Percentiles rank a stretch among this genome's conserved stretches.
phyloP scores from a whole-genome alignment of 2,888 invertebrate genomes.

The Pseudanteris insignis region DNA sequence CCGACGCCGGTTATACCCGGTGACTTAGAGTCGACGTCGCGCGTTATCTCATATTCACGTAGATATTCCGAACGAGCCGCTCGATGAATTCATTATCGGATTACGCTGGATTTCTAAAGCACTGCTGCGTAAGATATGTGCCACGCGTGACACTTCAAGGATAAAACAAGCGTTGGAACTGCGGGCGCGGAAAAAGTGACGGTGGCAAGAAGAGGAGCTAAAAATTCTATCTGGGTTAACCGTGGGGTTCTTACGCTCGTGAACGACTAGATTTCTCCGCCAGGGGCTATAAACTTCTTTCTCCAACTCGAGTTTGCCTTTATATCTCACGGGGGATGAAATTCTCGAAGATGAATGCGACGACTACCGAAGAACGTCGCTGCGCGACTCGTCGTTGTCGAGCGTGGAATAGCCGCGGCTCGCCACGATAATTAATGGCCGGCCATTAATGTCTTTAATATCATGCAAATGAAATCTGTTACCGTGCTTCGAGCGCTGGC shows the following conservation, averaged over 20 bases:
- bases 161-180: constrained; percentile 18
- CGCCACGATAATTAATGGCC: constrained; percentile 55
- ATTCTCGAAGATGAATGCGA: constrained; percentile 56
- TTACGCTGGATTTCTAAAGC: constrained; percentile 12
- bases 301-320: too few relatives aligned
- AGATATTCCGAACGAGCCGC: constrained; percentile 11
- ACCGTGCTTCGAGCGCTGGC: constrained; percentile 27
- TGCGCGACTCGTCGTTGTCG: constrained; percentile 17
- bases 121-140: constrained; percentile 27
- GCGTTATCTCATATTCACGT: constrained; percentile 10
- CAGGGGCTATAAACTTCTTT: constrained; percentile 48
- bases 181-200: constrained; percentile 7
- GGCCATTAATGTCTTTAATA: constrained; percentile 58
- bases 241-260: constrained; percentile 39
- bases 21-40: too few relatives aligned
- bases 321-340: constrained; percentile 57
- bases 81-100: constrained; percentile 31
- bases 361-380: constrained; percentile 49
- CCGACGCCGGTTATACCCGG: too few relatives aligned
- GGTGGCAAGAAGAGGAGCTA: constrained; percentile 17
- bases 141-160: constrained; percentile 30
- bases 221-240: constrained; percentile 48
- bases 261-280: constrained; percentile 45
- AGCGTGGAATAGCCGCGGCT: constrained; percentile 29
- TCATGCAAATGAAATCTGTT: constrained; percentile 55